phyloP scores from a whole-genome alignment of 2,113 vertebrate species.

The Myotis lucifugus region DNA sequence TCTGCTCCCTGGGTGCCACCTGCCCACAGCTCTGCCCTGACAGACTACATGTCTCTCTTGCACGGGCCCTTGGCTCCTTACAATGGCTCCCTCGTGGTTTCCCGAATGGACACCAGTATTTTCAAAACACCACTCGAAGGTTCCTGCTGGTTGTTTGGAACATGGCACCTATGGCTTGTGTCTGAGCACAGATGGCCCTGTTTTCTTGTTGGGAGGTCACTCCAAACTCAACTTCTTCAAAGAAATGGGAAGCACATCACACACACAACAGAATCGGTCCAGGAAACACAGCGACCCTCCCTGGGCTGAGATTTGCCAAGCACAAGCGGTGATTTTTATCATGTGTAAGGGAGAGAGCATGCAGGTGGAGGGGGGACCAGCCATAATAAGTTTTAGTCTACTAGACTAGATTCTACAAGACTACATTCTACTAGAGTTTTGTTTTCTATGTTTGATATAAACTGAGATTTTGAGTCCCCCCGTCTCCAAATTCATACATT shows the following conservation, averaged over 20 bases:
- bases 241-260: background rate
- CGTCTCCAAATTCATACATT: background rate
- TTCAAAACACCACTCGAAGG: background rate
- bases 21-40: background rate
- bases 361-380: background rate
- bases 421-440: background rate
- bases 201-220: background rate
- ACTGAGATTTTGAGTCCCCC: background rate
- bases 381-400: background rate
- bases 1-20: background rate
- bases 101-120: background rate
- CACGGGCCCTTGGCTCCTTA: background rate
- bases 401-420: no score
- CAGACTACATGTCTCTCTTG: background rate
- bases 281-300: background rate
- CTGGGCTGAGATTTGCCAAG: background rate
- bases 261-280: background rate
- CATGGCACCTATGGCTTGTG: background rate
- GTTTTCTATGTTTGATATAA: background rate
- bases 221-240: background rate
- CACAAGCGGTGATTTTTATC: background rate
- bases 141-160: background rate
- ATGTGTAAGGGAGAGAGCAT: background rate
- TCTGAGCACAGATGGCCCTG: background rate
- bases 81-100: background rate